Conservation (phyloP, 2,888 invertebrate species). For the Clepsis dumicolana region DNA sequence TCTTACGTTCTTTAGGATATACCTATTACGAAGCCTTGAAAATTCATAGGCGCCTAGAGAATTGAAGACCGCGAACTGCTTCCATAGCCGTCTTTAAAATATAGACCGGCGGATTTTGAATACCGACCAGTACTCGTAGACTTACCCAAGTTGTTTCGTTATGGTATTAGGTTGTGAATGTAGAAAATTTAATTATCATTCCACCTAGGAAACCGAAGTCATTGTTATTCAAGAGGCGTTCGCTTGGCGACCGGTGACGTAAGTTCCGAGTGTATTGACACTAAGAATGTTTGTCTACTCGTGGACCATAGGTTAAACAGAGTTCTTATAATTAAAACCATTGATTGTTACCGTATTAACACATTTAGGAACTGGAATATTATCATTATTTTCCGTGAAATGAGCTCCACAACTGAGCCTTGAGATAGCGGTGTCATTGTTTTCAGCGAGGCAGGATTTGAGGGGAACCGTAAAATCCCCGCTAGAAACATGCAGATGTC, state of each 20-base stretch:
- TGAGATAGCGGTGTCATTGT: conserved; percentile 61
- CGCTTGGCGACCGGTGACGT: conserved; percentile 77
- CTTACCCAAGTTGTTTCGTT: conserved; percentile 65
- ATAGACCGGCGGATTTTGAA: conserved; percentile 18
- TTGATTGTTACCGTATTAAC: not conserved
- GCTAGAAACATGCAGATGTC: conserved; percentile 76
- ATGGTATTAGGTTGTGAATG: conserved; percentile 63
- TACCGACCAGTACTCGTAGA: conserved; percentile 53
- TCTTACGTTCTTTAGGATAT: conserved; percentile 44
- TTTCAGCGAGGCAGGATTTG: conserved; percentile 62
- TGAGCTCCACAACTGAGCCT: conserved; percentile 41
- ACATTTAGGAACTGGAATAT: not conserved
- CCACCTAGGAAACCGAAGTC: conserved; percentile 67
- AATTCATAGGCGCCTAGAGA: conserved; percentile 70
- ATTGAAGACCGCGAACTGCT: conserved; percentile 55
- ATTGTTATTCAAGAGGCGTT: conserved; percentile 81
- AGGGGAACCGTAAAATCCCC: conserved; percentile 52
- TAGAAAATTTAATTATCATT: conserved; percentile 82
- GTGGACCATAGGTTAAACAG: conserved; percentile 27
- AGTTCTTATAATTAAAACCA: not conserved
- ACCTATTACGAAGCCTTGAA: conserved; percentile 59
- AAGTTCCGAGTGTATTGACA: conserved; percentile 73
- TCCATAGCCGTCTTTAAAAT: conserved; percentile 30
- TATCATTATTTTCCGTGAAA: conserved; percentile 21
- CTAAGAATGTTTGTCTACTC: conserved; percentile 63